Percentiles rank a stretch among this genome's conserved stretches.
Conservation (phyloP, 2,113 vertebrate species). For the Diphyllodes magnificus region DNA sequence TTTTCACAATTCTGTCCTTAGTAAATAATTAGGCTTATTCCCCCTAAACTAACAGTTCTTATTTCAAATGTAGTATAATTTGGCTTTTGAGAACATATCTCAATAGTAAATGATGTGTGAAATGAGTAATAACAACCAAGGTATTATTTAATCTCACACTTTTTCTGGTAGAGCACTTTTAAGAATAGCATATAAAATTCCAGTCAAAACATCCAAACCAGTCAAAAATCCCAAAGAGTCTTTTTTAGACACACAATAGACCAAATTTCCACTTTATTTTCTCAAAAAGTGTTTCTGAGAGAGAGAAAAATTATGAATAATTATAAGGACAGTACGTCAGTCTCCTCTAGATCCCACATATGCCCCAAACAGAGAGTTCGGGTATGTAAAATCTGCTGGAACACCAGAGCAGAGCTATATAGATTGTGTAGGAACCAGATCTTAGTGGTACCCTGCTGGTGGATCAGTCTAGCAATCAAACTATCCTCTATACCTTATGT, state of each 20-base stretch:
- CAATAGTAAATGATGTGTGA: not conserved
- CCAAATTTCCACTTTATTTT: not conserved
- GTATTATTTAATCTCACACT: not conserved
- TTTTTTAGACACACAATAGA: not conserved
- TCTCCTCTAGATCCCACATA: not conserved
- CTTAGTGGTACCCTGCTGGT: not conserved
- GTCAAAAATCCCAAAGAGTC: not conserved
- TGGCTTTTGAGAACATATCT: not conserved
- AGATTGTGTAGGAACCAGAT: not conserved
- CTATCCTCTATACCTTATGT: accelerated
- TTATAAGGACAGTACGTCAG: accelerated
- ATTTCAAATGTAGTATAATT: not conserved
- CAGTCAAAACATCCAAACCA: not conserved
- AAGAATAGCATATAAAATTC: not conserved
- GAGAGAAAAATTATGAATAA: not conserved
- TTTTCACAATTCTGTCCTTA: not conserved
- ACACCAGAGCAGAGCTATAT: not conserved
- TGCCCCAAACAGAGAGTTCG: not conserved
- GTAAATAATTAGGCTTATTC: not conserved
- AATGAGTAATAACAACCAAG: not conserved
- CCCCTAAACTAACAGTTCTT: not conserved
- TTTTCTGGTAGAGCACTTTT: not conserved
- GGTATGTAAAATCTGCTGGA: not conserved
- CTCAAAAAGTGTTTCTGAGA: not conserved
- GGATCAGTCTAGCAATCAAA: not conserved